These are phyloP conservation scores for Mirounga angustirostris DNA, from an alignment of 2,113 vertebrate genomes.

Conservation along the genomic window DNA sequence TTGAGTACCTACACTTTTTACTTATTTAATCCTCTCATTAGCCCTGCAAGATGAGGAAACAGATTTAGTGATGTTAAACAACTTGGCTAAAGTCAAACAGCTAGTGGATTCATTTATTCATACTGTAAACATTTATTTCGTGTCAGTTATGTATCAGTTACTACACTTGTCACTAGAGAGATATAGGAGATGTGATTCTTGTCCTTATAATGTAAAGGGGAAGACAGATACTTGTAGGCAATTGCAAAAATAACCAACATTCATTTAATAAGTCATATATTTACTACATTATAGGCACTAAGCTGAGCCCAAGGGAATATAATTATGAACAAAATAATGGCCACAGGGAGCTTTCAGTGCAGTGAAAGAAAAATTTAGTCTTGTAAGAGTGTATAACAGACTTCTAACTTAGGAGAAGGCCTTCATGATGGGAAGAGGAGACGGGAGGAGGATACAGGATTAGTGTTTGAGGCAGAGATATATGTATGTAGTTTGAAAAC, in stretches of 20 bases:
- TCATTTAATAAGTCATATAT: not conserved
- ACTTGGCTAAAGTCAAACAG: not conserved
- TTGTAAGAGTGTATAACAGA: not conserved
- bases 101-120: not conserved
- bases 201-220: not conserved
- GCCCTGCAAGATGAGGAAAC: not conserved
- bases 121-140: not conserved
- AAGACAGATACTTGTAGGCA: not conserved
- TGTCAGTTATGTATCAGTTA: not conserved
- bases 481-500: not conserved
- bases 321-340: slow-evolving; percentile 11
- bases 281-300: not conserved
- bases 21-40: not conserved
- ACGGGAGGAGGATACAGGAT: not conserved
- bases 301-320: not conserved
- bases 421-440: not conserved
- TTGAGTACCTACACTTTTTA: not conserved
- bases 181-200: not conserved
- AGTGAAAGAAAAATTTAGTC: not conserved
- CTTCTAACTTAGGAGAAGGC: not conserved
- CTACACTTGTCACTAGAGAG: not conserved
- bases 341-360: not conserved
- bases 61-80: not conserved
- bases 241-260: not conserved
- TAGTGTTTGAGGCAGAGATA: not conserved